These are phyloP conservation scores for Arremon brunneinucha DNA, from an alignment of 2,797 vertebrate genomes.

Conservation along the genomic window DNA sequence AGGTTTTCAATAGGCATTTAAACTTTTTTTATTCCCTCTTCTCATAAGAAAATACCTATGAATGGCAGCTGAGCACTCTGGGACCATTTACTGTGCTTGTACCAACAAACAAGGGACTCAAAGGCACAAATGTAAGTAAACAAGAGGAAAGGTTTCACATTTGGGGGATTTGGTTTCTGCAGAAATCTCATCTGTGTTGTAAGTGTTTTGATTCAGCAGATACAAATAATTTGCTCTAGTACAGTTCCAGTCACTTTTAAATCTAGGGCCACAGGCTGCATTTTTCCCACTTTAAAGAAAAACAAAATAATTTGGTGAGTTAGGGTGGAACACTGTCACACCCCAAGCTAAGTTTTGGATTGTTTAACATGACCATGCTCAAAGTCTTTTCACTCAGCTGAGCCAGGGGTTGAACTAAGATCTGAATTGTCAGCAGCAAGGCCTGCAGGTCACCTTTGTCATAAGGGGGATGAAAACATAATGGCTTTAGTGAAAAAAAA, in stretches of 20 bases:
- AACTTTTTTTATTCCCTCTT: background rate
- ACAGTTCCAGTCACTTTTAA: background rate
- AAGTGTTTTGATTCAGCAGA: background rate
- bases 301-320: background rate
- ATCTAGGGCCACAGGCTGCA: rapidly evolving
- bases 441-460: background rate
- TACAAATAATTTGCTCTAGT: background rate
- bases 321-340: background rate
- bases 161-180: background rate
- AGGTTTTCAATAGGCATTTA: background rate
- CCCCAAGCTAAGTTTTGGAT: background rate
- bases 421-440: background rate
- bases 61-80: constrained; percentile 82
- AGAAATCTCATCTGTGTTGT: background rate
- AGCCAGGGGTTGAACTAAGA: background rate
- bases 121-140: constrained; percentile 78
- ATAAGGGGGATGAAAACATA: background rate
- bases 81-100: constrained; percentile 91
- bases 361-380: background rate
- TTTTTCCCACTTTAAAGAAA: background rate
- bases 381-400: background rate
- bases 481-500: background rate
- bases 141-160: background rate
- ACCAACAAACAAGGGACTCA: constrained; percentile 85
- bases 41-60: constrained; percentile 71